Evolutionary conservation across 2,888 invertebrate species (phyloP).

Genomic region (Harmothoe impar): DNA sequence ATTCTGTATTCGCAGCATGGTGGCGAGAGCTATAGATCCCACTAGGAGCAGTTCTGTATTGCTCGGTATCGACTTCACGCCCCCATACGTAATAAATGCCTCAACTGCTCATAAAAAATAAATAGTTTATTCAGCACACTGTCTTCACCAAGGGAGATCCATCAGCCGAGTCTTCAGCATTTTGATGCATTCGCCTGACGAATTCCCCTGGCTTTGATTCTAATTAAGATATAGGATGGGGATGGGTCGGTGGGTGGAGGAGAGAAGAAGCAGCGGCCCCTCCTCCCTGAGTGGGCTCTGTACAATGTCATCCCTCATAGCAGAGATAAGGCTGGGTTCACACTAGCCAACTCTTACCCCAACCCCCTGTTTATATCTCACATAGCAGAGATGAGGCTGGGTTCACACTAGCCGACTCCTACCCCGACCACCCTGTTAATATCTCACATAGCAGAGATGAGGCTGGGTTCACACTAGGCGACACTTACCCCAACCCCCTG

Average conservation of each 20-base stretch:
- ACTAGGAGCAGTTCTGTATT: too few species aligned
- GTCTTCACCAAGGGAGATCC: constrained; percentile 13
- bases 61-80: not conserved
- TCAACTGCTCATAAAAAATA: not conserved
- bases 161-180: not conserved
- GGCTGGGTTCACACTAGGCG: too few species aligned
- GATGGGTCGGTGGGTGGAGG: not conserved
- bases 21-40: not conserved
- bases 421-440: too few species aligned
- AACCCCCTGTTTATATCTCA: too few species aligned
- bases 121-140: constrained; percentile 15
- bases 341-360: not conserved
- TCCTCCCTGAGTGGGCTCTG: not conserved
- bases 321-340: not conserved
- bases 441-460: too few species aligned
- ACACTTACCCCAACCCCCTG: too few species aligned
- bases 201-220: constrained; percentile 41
- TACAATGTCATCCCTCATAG: constrained; percentile 6
- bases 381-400: too few species aligned
- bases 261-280: not conserved
- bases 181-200: not conserved
- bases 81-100: not conserved
- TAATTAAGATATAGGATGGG: constrained; percentile 50
- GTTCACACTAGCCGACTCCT: too few species aligned
- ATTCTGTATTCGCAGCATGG: not conserved